phyloP scores from a whole-genome alignment of 1,140 invertebrate genomes.

The Drosophila guanche region DNA sequence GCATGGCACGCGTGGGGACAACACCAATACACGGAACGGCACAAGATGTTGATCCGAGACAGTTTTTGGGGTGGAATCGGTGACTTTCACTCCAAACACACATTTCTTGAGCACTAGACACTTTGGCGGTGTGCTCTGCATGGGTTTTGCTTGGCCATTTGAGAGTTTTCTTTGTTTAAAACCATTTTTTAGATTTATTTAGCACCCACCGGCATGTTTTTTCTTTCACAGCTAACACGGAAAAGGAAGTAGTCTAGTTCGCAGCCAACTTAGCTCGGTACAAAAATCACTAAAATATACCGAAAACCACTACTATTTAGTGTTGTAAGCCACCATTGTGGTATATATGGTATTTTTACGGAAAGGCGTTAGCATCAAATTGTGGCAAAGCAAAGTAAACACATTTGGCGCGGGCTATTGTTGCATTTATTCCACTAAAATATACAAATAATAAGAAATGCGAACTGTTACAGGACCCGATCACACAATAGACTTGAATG shows the following conservation, averaged over 20 bases:
- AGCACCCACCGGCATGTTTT: conserved; percentile 84
- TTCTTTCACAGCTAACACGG: conserved; percentile 84
- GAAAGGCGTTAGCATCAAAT: too few species aligned
- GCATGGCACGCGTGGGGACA: conserved; percentile 58
- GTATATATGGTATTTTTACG: too few species aligned
- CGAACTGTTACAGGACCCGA: conserved; percentile 36
- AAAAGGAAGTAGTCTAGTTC: conserved; percentile 82
- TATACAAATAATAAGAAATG: conserved; percentile 28
- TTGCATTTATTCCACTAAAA: conserved; percentile 6
- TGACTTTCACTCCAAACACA: conserved; percentile 18
- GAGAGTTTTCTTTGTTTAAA: conserved; percentile 58
- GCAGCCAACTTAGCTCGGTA: conserved; percentile 69
- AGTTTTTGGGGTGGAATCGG: conserved; percentile 10
- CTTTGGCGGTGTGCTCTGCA: conserved; percentile 1
- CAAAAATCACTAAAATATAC: conserved; percentile 37
- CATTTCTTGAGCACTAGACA: conserved; percentile 21
- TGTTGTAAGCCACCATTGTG: too few species aligned
- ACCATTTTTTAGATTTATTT: conserved; percentile 63
- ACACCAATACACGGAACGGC: conserved; percentile 23
- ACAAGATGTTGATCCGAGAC: conserved; percentile 11
- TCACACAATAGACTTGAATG: conserved; percentile 50
- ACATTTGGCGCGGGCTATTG: conserved; percentile 26
- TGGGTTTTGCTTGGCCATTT: conserved; percentile 24
- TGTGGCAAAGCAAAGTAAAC: background rate
- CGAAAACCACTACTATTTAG: background rate